Conservation (phyloP, 2,113 vertebrate genomes). For the Ciconia stormi region DNA sequence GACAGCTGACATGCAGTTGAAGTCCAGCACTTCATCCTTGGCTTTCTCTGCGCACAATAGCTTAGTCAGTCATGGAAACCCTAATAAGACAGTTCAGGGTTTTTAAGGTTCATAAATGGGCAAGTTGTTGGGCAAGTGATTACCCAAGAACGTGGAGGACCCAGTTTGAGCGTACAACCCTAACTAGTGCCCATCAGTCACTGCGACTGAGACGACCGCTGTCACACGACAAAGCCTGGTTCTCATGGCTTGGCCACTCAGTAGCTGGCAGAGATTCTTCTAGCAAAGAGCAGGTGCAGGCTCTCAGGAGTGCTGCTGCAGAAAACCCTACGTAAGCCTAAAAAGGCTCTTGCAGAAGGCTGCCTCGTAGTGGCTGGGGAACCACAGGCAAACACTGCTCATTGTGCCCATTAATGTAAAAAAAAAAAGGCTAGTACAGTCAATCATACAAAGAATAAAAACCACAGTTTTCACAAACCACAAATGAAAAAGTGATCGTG, state of each 20-base stretch:
- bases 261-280: neutral
- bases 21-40: neutral
- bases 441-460: neutral
- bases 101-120: neutral
- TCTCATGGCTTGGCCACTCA: neutral
- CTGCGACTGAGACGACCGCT: rapidly evolving
- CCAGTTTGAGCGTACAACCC: neutral
- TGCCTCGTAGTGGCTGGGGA: neutral
- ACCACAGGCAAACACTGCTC: neutral
- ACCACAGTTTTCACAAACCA: neutral
- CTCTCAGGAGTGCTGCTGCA: neutral
- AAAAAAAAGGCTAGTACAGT: neutral
- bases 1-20: neutral
- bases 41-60: neutral
- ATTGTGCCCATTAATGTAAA: neutral
- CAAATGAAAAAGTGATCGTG: neutral
- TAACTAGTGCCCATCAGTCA: neutral
- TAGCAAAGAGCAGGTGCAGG: neutral
- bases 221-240: neutral
- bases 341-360: neutral
- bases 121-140: neutral
- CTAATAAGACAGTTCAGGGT: neutral
- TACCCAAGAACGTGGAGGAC: neutral
- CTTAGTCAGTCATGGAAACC: neutral
- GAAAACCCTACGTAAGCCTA: neutral